Conservation (phyloP, 1,140 invertebrate genomes). For the Rhysida immarginata region DNA sequence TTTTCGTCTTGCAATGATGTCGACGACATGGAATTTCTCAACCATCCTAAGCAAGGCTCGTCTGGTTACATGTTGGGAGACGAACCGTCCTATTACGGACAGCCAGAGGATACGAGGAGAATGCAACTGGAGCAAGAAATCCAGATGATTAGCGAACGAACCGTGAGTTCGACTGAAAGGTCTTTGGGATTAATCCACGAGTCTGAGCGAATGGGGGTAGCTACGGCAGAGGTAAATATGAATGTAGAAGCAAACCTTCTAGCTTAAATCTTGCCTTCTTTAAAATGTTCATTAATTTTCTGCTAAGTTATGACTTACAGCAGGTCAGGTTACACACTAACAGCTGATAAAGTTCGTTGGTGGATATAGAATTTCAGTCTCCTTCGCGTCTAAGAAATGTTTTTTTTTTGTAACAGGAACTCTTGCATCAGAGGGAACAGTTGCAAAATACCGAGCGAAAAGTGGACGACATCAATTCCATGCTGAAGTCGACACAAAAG, state of each 20-base stretch:
- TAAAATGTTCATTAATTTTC: too few relatives aligned
- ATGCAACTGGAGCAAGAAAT: neutral
- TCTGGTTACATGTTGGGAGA: neutral
- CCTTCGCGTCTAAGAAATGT: too few relatives aligned
- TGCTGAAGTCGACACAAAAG: neutral
- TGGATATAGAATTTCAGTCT: too few relatives aligned
- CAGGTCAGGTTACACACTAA: too few relatives aligned
- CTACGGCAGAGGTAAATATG: neutral
- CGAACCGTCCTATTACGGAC: neutral
- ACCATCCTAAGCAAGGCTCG: neutral
- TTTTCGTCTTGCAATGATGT: too few relatives aligned
- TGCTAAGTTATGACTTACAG: too few relatives aligned
- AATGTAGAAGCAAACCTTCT: too few relatives aligned
- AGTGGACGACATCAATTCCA: neutral
- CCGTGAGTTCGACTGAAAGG: neutral
- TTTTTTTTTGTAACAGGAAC: too few relatives aligned
- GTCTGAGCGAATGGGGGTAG: neutral
- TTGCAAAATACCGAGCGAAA: neutral
- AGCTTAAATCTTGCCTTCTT: too few relatives aligned
- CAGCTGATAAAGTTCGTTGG: too few relatives aligned
- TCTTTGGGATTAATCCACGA: neutral
- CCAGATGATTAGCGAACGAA: neutral
- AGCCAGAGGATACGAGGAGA: neutral
- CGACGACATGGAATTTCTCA: neutral
- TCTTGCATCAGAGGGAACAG: neutral